Percentiles rank a stretch among this genome's conserved stretches.
These are phyloP conservation scores for Lordiphosa mommai DNA, from an alignment of 1,140 invertebrate genomes.

Conservation along the genomic window DNA sequence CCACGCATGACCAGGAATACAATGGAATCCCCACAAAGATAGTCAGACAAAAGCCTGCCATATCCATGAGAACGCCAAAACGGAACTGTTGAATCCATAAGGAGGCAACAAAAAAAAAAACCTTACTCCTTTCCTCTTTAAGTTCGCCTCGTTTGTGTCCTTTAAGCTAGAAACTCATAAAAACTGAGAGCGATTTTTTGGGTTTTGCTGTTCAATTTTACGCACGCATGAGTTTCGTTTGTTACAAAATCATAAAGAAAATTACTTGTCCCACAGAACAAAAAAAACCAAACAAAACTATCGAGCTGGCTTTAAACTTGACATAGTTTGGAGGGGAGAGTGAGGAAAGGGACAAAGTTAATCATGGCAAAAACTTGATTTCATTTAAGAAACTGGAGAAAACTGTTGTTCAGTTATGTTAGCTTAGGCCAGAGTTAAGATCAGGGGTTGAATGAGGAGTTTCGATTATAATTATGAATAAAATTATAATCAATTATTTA, in stretches of 20 bases:
- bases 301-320: conserved; percentile 67
- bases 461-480: no score
- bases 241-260: conserved; percentile 61
- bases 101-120: conserved; percentile 27
- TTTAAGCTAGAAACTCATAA: conserved; percentile 49
- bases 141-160: conserved; percentile 34
- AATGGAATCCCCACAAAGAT: conserved; percentile 17
- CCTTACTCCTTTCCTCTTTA: conserved; percentile 29
- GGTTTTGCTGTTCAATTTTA: conserved; percentile 57
- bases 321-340: conserved; percentile 26
- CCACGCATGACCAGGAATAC: conserved; percentile 19
- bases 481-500: no score
- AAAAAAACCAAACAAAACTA: conserved; percentile 34
- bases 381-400: conserved; percentile 48
- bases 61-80: conserved; percentile 38
- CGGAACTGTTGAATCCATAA: conserved; percentile 50
- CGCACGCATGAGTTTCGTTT: conserved; percentile 61
- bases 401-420: conserved; percentile 56
- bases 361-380: conserved; percentile 58
- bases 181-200: conserved; percentile 14
- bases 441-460: conserved; percentile 32
- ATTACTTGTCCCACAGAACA: conserved; percentile 18
- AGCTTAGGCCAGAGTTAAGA: conserved; percentile 41
- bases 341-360: conserved; percentile 37
- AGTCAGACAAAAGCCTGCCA: conserved; percentile 42